Evolutionary conservation across 1,140 invertebrate species (phyloP), one percentile per base, ranked within the genome.

Genomic region (Pomacea maculata): DNA sequence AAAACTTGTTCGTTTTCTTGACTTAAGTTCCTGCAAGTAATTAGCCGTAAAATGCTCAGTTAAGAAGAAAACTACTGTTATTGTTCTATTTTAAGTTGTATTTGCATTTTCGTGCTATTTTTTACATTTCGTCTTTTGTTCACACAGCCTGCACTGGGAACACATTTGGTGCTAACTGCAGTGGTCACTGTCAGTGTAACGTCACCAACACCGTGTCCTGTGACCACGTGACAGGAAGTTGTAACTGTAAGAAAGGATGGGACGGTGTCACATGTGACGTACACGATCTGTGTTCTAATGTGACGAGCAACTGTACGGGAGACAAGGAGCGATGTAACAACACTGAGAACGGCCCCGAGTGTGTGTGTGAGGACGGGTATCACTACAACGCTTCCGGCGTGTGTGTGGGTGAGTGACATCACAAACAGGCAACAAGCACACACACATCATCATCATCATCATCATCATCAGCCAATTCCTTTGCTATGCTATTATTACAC

Each of bases 231-330:
- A 70, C 65, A 9, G 84, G 84, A 61, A 11, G 25, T 1, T 83
- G 80, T 73, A 61, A 52, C 17, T 85, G 84, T 80, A 80, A 75
- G 21, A n/a, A 63, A 21, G 84, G 84, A 17, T 85, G 84, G 84
- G 61, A 45, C 1, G 84, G 84, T 57, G 19, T 12, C 1, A 79
- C 34, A 1, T 45, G 34, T 45, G 34, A 45, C 1, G 6, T 45
- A 45, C 34, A 0, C 34, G 34, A 45, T 1, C 34, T 45, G 34
- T 45, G 34, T 45, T 45, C 34, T 45, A 45, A 45, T 45, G 34
- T 45, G 3, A 45, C 34, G 6, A 45, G 34, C 34, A 45, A 45
- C 34, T 45, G 34, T 45, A 45, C 34, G 34, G 34, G 34, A 45
- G 34, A 45, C 3, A 45, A 45, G 34, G 34, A 45, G 34, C 34